Evolutionary conservation across 2,888 invertebrate species (phyloP), one percentile per base, ranked within the genome.

Genomic region (Pristionchus mayeri): DNA sequence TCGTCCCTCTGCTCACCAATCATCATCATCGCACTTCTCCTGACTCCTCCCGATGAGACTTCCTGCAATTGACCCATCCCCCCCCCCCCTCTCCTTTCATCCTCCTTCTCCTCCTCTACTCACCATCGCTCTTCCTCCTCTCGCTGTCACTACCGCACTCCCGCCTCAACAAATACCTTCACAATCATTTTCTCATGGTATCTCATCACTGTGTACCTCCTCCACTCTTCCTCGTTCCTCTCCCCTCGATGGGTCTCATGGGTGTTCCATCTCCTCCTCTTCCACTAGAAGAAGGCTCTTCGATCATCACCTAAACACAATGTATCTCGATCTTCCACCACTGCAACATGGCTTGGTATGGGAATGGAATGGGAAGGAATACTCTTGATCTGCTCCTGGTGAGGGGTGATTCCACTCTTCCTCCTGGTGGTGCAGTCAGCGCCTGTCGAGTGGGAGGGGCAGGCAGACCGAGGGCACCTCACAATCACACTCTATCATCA

Each of bases 301-400:
- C 50, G 40, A 78, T 50, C 76, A 78, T 48, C 27, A 50, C 76
- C 48, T 48, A 24, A 18, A 48, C 6, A 40, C 44, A 44, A 44
- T 44, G 44, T 9, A 44, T 6, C 44, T 44, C 44, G 7, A 44
- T 9, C 44, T 44, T 44, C 13, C 44, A 9, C 44, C 44, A 44
- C 44, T 44, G n/a, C 44, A 44, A 9, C 44, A n/a, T n/a, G n/a
- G n/a, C n/a, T 9, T 44, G 44, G 13, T 44, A 44, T 54, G 54
- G 21, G 7, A 54, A 54, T 54, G n/a, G 21, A 40, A n/a, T 71
- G 37, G n/a, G n/a, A n/a, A n/a, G n/a, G n/a, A n/a, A n/a, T n/a
- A 71, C 71, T 34, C 44, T 71, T 13, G 71, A 71, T 44, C 71
- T 71, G 30, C 27, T 24, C 21, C 37, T 80, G 37, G 80, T 80